Evolutionary conservation across 2,113 vertebrate species (phyloP).

Genomic region (Nothocercus nigrocapillus): DNA sequence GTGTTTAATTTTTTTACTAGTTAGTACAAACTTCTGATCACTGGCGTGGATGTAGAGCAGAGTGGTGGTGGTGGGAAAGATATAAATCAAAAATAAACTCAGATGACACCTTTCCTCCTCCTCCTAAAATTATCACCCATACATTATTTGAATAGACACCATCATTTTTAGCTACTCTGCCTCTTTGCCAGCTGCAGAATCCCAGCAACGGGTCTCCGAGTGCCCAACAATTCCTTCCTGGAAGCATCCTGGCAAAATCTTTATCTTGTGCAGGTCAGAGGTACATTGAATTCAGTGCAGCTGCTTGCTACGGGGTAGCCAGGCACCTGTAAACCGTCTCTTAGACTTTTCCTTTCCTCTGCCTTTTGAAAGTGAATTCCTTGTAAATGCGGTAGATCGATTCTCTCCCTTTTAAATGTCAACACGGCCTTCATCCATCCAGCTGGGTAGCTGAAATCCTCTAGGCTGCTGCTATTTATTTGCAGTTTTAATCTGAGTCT

Average conservation of each 20-base stretch:
- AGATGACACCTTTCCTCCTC: neutral
- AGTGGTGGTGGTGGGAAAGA: fast-evolving
- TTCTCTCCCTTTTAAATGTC: constrained; percentile 50
- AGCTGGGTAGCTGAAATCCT: neutral
- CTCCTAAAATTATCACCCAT: fast-evolving
- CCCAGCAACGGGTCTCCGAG: neutral
- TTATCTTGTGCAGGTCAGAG: fast-evolving
- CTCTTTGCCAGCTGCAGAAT: neutral
- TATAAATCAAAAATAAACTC: neutral
- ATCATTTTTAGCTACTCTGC: neutral
- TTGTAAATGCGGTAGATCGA: constrained; percentile 10
- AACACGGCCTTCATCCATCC: constrained; percentile 13
- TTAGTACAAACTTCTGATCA: neutral
- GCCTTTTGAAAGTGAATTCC: neutral
- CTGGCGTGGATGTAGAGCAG: neutral
- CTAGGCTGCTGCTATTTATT: constrained; percentile 2
- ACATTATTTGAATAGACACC: neutral
- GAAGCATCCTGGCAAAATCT: neutral
- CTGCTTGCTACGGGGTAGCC: neutral
- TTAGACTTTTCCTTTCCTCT: neutral
- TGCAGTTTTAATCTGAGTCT: neutral
- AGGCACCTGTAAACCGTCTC: fast-evolving
- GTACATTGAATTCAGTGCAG: neutral
- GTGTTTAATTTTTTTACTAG: neutral
- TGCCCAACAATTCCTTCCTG: no score